phyloP scores from a whole-genome alignment of 2,113 vertebrate species.

The Python bivittatus region DNA sequence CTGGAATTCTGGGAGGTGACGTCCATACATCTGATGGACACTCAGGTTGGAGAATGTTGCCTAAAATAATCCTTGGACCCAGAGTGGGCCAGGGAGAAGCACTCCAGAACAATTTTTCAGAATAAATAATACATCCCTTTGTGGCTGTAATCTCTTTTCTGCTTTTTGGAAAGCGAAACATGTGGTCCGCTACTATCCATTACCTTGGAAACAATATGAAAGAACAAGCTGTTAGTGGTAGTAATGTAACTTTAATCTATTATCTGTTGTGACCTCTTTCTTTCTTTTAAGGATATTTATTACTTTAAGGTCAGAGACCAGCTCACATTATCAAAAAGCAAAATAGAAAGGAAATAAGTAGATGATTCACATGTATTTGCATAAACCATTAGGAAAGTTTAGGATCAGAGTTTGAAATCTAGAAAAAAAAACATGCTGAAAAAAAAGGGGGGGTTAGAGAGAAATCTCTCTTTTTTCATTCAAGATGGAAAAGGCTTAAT shows the following conservation, averaged over 20 bases:
- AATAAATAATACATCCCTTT: background rate
- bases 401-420: background rate
- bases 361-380: slow-evolving; percentile 28
- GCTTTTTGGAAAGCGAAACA: background rate
- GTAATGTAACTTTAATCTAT: background rate
- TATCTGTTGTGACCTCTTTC: background rate
- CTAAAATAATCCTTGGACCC: no score
- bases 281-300: background rate
- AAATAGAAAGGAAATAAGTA: no score
- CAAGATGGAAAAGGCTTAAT: rapidly evolving
- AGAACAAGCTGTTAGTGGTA: background rate
- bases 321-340: no score
- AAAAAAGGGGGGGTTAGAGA: background rate
- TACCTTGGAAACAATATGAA: background rate
- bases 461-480: background rate
- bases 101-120: background rate
- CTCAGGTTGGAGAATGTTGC: no score
- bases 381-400: background rate
- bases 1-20: no score
- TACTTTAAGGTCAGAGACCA: no score
- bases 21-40: no score
- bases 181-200: background rate
- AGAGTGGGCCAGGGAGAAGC: background rate
- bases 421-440: slow-evolving; percentile 25
- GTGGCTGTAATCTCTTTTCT: background rate